Evolutionary conservation across 2,888 invertebrate species (phyloP).

Genomic region (Apamea epomidion): DNA sequence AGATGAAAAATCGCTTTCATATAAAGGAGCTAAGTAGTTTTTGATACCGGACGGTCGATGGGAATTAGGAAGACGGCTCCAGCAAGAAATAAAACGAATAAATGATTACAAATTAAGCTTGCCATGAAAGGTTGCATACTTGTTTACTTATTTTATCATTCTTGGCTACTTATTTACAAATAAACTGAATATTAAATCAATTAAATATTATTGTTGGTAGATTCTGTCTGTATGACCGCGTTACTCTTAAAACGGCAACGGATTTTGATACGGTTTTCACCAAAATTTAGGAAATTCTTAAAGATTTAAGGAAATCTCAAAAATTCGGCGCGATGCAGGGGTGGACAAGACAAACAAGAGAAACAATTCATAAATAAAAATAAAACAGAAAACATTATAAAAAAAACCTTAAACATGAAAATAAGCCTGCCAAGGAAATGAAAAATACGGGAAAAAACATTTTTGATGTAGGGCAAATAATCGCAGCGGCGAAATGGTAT

Average conservation of each 20-base stretch:
- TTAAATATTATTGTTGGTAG: not conserved
- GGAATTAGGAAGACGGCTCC: slow-evolving; percentile 62
- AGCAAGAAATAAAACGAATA: slow-evolving; percentile 58
- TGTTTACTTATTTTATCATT: not conserved
- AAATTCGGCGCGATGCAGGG: not conserved
- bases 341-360: too few relatives aligned
- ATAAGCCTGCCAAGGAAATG: slow-evolving; percentile 34
- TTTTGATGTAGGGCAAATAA: slow-evolving; percentile 74
- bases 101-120: slow-evolving; percentile 45
- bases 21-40: slow-evolving; percentile 72
- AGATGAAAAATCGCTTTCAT: slow-evolving; percentile 66
- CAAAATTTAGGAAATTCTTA: not conserved
- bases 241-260: not conserved
- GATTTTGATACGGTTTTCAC: not conserved
- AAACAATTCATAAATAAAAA: not conserved
- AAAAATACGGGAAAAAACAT: slow-evolving; percentile 66
- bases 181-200: not conserved
- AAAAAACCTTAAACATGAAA: slow-evolving; percentile 38
- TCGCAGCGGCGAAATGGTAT: slow-evolving; percentile 85
- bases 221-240: not conserved
- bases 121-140: slow-evolving; percentile 1
- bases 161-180: not conserved
- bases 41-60: slow-evolving; percentile 67
- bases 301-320: not conserved
- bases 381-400: slow-evolving; percentile 5